Percentiles rank a stretch among this genome's conserved stretches.
These are phyloP conservation scores for Mirounga angustirostris DNA, from an alignment of 2,113 vertebrate species.

Conservation along the genomic window DNA sequence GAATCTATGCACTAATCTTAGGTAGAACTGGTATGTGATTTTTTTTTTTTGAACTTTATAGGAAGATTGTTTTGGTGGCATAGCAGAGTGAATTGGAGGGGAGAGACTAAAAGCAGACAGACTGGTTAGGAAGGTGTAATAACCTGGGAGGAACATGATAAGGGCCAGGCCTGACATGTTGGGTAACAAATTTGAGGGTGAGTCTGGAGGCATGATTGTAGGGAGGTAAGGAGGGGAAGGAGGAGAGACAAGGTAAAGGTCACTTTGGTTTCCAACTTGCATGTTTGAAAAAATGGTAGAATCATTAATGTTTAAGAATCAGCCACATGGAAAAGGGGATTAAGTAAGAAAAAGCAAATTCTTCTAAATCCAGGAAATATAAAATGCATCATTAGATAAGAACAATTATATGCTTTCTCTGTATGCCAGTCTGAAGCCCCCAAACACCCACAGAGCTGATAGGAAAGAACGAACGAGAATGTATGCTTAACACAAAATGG, in stretches of 20 bases:
- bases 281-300: constrained; percentile 44
- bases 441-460: constrained; percentile 3
- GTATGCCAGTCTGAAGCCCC: neutral
- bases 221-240: fast-evolving
- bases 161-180: too few species aligned
- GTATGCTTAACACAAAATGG: neutral
- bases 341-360: constrained; percentile 51
- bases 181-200: neutral
- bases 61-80: neutral
- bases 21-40: neutral
- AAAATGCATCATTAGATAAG: constrained; percentile 67
- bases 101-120: neutral
- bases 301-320: constrained; percentile 43
- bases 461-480: neutral
- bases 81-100: neutral
- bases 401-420: constrained; percentile 40
- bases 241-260: neutral
- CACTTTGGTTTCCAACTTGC: constrained; percentile 37
- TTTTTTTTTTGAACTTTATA: neutral
- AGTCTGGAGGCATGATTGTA: neutral
- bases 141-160: neutral
- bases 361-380: constrained; percentile 68
- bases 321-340: constrained; percentile 66
- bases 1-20: neutral
- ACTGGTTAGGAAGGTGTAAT: neutral